These are phyloP conservation scores for Caenorhabditis imperialis DNA, from an alignment of 2,888 invertebrate genomes.

Conservation along the genomic window DNA sequence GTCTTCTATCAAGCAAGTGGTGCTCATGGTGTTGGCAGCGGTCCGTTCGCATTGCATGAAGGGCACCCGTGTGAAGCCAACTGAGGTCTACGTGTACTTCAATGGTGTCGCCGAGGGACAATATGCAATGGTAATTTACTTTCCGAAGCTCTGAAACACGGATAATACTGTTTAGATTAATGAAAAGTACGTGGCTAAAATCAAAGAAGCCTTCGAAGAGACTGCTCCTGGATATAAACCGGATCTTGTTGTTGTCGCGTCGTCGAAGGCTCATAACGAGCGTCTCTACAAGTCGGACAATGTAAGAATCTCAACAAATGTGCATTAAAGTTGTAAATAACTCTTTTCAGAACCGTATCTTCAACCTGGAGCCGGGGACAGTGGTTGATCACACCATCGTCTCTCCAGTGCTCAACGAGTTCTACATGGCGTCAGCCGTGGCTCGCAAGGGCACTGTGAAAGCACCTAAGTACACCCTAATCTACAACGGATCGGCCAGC, in stretches of 20 bases:
- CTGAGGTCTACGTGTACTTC: conserved; percentile 35
- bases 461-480: conserved; percentile 38
- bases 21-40: conserved; percentile 15
- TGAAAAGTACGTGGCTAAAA: conserved; percentile 1
- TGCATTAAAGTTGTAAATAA: no score
- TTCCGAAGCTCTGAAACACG: no score
- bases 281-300: background rate
- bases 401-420: conserved; percentile 35
- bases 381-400: conserved; percentile 49
- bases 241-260: conserved; percentile 9
- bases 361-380: conserved; percentile 53
- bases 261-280: conserved; percentile 9
- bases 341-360: background rate
- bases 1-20: conserved; percentile 1
- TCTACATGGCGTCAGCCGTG: conserved; percentile 37
- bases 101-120: conserved; percentile 48
- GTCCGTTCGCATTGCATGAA: no score
- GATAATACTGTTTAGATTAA: no score
- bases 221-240: background rate
- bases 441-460: conserved; percentile 53
- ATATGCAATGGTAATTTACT: background rate
- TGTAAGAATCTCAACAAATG: no score
- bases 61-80: background rate
- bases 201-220: background rate
- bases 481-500: background rate